These are phyloP conservation scores for Globia sparganii DNA, from an alignment of 2,888 invertebrate species.

Conservation along the genomic window DNA sequence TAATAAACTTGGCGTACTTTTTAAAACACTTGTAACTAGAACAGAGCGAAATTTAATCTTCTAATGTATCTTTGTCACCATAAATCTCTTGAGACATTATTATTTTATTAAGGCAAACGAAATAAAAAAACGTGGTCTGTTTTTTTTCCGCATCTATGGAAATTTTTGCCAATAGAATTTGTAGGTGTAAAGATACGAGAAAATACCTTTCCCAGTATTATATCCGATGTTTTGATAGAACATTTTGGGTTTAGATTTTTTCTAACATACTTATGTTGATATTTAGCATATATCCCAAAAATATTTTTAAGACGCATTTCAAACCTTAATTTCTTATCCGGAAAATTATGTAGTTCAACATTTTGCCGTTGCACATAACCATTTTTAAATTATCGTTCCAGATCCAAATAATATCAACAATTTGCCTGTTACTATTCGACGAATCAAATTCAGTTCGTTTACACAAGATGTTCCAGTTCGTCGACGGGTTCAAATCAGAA, in stretches of 20 bases:
- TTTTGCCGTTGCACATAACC: not conserved
- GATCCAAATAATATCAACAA: conserved; percentile 61
- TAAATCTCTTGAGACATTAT: conserved; percentile 38
- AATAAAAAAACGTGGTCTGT: conserved; percentile 18
- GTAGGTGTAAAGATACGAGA: no score
- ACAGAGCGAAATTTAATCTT: conserved; percentile 55
- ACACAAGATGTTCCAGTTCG: conserved; percentile 80
- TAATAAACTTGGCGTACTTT: conserved; percentile 25
- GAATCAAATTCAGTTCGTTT: conserved; percentile 76
- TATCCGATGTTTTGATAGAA: conserved; percentile 4
- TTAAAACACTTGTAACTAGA: conserved; percentile 22
- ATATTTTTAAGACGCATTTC: no score
- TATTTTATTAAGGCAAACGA: conserved; percentile 24
- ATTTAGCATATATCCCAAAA: not conserved
- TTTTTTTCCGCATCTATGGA: conserved; percentile 24
- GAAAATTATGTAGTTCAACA: no score
- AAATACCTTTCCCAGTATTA: not conserved
- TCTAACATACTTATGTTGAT: not conserved
- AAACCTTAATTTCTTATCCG: no score
- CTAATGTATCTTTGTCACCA: conserved; percentile 53
- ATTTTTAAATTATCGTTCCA: conserved; percentile 50
- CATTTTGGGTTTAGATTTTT: not conserved
- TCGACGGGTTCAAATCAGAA: conserved; percentile 83
- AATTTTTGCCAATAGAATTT: not conserved
- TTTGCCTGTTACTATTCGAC: conserved; percentile 62